A percentile compares a stretch with the other conserved stretches of the same genome.
Evolutionary conservation across 2,888 invertebrate species (phyloP).

Genomic region (Chymomyza procnemis): DNA sequence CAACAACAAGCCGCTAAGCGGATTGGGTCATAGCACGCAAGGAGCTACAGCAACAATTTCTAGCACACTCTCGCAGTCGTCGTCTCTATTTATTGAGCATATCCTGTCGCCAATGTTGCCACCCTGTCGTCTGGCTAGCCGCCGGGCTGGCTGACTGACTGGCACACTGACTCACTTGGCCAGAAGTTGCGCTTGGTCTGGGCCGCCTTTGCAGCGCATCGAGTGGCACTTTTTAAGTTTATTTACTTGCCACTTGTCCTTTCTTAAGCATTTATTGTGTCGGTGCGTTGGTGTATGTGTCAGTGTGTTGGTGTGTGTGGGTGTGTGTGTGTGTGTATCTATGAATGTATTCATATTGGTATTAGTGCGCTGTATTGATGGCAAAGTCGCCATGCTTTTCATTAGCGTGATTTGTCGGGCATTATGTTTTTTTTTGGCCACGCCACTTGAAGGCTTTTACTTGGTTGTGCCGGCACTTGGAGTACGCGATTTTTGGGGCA

Average conservation of each 20-base stretch:
- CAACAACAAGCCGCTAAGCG: conserved; percentile 52
- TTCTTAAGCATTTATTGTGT: conserved; percentile 40
- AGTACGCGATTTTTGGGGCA: not conserved
- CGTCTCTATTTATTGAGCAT: conserved; percentile 27
- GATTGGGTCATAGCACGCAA: conserved; percentile 60
- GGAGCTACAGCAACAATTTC: conserved; percentile 9
- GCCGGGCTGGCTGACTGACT: conserved; percentile 29
- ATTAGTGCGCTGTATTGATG: not conserved
- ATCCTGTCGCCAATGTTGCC: conserved; percentile 43
- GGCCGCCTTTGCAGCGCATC: conserved; percentile 19
- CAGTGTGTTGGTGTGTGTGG: not conserved
- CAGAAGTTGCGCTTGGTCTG: not conserved
- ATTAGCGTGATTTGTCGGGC: conserved; percentile 66
- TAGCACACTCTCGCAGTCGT: not conserved
- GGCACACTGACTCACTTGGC: conserved; percentile 12
- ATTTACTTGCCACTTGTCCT: conserved; percentile 68
- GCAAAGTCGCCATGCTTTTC: conserved; percentile 51
- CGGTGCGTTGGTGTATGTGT: not conserved
- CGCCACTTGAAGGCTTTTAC: not conserved
- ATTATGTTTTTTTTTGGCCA: conserved; percentile 46
- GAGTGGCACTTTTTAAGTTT: conserved; percentile 65
- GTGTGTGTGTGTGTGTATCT: conserved; percentile 29
- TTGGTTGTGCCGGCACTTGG: not conserved
- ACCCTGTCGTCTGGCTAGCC: conserved; percentile 37
- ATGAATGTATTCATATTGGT: conserved; percentile 32